Evolutionary conservation across 2,888 invertebrate species (phyloP), one percentile per base, ranked within the genome.

Genomic region (Ophion slaviceki): DNA sequence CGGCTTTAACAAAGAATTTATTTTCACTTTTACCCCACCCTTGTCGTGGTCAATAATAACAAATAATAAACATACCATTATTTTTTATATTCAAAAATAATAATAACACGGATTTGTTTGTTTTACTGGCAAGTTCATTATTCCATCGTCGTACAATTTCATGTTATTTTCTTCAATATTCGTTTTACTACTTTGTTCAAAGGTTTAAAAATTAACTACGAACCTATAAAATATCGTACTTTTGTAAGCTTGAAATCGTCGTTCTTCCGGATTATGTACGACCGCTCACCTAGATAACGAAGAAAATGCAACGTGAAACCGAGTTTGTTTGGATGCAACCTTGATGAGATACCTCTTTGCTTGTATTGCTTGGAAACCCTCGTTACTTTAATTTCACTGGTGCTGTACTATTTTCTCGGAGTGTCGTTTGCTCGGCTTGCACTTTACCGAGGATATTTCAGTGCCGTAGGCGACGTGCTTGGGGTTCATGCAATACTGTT

Each of bases 211-310:
- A 66, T 32, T 32, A 66, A 32, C 24, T 2, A 4, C 11, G 7
- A 24, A 61, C 61, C 20, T 20, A n/a, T n/a, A n/a, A 8, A 67
- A 40, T 20, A 40, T 40, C 2, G 40, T 40, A 40, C 40, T 40
- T 40, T 8, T 40, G 7, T 40, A 8, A 5, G 6, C 8, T 40
- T 8, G 40, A 40, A 66, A 66, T 80, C 47, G 75, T 59, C 40
- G 80, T 20, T 66, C 61, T 36, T n/a, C 24, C 20, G 70, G 74
- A 61, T 40, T 70, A 10, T 47, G 68, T 70, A 45, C 32, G 45
- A 7, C 7, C 17, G 59, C 47, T 80, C 80, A 80, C 76, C 80
- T 47, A 77, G 72, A 72, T 77, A 76, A 72, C 67, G 45, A 81
- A 74, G 40, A 64, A 81, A 67, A 40, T 57, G 57, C 11, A 67